Percentiles rank a stretch among this genome's conserved stretches.
phyloP scores from a whole-genome alignment of 53 echinoderm and acorn worm genomes.

The Holothuria scabra region DNA sequence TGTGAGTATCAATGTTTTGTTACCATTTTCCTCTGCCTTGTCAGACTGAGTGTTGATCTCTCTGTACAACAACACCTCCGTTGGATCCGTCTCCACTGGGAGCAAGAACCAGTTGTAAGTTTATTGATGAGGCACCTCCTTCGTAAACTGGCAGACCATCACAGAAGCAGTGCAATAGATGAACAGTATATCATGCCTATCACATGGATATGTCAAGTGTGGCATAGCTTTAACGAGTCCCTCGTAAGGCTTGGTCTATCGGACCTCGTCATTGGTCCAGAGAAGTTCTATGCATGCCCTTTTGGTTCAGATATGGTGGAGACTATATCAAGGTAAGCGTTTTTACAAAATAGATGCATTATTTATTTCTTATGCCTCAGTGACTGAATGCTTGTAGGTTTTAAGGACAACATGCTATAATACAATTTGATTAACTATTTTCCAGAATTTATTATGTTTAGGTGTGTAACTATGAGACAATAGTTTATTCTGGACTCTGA shows the following conservation, averaged over 20 bases:
- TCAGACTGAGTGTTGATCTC: constrained; percentile 80
- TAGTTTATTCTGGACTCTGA: no score
- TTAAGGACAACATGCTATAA: no score
- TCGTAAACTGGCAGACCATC: constrained; percentile 70
- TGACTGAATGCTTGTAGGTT: neutral
- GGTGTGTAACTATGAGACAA: no score
- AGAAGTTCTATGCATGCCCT: constrained; percentile 88
- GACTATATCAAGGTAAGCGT: constrained; percentile 73
- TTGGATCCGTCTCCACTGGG: constrained; percentile 92
- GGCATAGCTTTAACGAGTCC: constrained; percentile 86
- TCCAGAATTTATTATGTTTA: no score
- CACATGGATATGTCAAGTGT: constrained; percentile 82
- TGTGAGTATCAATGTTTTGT: neutral
- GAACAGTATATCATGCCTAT: constrained; percentile 61
- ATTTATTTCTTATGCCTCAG: neutral
- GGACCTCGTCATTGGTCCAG: constrained; percentile 83
- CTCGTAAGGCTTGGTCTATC: constrained; percentile 74
- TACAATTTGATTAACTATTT: no score
- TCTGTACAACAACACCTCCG: constrained; percentile 88
- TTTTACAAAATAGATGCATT: neutral
- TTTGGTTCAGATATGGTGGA: constrained; percentile 75
- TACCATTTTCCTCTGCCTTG: neutral
- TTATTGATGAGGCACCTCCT: constrained; percentile 71
- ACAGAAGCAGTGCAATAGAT: constrained; percentile 53
- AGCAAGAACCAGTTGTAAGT: constrained; percentile 83